Evolutionary conservation across 2,888 invertebrate species (phyloP).

Genomic region (Anaspis maculata): DNA sequence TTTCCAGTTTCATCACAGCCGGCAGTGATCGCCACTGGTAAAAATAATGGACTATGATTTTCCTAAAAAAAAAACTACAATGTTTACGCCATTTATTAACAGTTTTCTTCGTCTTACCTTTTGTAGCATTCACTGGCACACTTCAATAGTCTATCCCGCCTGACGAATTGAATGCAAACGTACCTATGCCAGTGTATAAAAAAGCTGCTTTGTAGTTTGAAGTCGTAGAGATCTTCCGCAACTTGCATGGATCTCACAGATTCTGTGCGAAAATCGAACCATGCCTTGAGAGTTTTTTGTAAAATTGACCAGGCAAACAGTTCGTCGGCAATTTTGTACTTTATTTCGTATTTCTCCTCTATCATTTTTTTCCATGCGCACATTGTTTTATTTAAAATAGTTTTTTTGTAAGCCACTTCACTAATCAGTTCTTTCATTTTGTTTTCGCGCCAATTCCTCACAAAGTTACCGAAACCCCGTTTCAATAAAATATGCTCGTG

Average conservation of each 20-base stretch:
- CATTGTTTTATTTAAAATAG: constrained; percentile 20
- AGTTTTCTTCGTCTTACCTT: constrained; percentile 38
- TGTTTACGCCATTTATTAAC: too few relatives aligned
- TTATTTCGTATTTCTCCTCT: constrained; percentile 34
- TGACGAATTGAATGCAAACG: constrained; percentile 26
- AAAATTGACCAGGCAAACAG: constrained; percentile 47
- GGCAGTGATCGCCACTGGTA: constrained; percentile 59
- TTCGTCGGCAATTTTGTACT: constrained; percentile 49
- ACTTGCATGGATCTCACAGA: constrained; percentile 54
- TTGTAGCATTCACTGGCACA: constrained; percentile 44
- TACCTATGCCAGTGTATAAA: constrained; percentile 33
- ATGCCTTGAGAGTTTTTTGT: constrained; percentile 41
- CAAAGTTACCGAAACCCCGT: constrained; percentile 36
- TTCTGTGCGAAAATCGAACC: constrained; percentile 45
- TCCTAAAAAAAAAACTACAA: constrained; percentile 32
- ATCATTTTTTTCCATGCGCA: constrained; percentile 22
- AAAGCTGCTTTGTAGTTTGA: constrained; percentile 33
- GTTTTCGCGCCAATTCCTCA: constrained; percentile 33
- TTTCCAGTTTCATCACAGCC: constrained; percentile 53
- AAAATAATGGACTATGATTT: constrained; percentile 38
- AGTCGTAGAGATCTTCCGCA: constrained; percentile 63
- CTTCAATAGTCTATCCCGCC: constrained; percentile 22
- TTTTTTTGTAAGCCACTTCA: constrained; percentile 25
- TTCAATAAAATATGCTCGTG: constrained; percentile 36
- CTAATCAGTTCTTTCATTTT: constrained; percentile 33